Evolutionary conservation across 1,140 invertebrate species (phyloP).

Genomic region (Penaeus vannamei): DNA sequence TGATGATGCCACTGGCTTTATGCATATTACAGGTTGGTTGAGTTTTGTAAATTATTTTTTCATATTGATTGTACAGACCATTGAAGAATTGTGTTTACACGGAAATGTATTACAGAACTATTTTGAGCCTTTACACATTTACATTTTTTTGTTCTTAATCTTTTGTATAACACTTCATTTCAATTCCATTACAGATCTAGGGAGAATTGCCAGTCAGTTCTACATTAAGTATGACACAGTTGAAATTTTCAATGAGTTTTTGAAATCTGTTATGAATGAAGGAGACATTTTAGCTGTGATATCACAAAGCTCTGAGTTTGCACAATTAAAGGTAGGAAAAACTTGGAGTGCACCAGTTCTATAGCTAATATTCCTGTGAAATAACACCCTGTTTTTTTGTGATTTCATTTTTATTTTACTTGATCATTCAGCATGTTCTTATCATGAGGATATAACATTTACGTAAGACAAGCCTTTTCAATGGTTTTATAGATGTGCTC

Average conservation of each 20-base stretch:
- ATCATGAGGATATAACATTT: not conserved
- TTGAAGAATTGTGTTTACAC: not conserved
- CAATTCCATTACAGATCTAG: conserved; percentile 80
- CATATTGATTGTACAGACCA: not conserved
- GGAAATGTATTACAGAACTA: too few species aligned
- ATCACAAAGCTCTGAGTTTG: conserved; percentile 93
- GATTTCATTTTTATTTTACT: not conserved
- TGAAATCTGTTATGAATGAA: conserved; percentile 87
- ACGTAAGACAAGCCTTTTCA: not conserved
- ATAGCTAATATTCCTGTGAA: not conserved
- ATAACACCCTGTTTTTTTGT: not conserved
- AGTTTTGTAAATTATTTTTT: not conserved
- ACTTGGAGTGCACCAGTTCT: not conserved
- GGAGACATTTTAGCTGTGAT: conserved; percentile 90
- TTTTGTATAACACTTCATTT: not conserved
- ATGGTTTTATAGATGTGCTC: conserved; percentile 2
- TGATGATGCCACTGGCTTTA: conserved; percentile 85
- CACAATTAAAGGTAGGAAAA: conserved; percentile 88
- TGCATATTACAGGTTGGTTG: conserved; percentile 81
- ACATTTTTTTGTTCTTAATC: conserved; percentile 8
- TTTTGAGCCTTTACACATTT: too few species aligned
- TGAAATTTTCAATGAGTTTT: conserved; percentile 87
- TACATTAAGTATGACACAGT: conserved; percentile 98
- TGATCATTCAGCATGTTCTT: not conserved
- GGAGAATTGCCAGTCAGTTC: conserved; percentile 96